These are phyloP conservation scores for Catagonus wagneri DNA, from an alignment of 2,113 vertebrate genomes.

Conservation along the genomic window DNA sequence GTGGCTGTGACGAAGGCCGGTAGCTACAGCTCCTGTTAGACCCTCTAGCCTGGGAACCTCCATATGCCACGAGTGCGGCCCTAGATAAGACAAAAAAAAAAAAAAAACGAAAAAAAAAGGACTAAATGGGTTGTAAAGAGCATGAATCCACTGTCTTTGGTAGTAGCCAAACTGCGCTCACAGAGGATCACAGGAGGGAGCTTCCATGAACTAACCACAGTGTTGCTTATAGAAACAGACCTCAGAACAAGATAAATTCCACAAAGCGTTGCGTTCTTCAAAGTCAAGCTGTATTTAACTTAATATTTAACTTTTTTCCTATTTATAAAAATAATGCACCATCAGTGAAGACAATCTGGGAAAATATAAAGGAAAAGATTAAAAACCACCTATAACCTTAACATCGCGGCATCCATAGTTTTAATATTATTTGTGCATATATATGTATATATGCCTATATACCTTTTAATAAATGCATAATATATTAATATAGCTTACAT, in stretches of 20 bases:
- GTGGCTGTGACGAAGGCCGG: no score
- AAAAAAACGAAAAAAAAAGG: no score
- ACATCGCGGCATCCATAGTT: background rate
- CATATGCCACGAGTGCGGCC: no score
- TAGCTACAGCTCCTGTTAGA: no score
- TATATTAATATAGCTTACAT: background rate
- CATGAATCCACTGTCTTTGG: background rate
- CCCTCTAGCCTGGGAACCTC: no score
- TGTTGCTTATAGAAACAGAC: background rate
- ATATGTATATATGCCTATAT: background rate
- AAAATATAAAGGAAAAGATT: constrained; percentile 24
- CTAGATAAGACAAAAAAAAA: no score
- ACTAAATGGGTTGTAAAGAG: background rate
- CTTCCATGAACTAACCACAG: background rate
- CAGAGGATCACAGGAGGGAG: background rate
- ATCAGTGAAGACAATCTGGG: background rate
- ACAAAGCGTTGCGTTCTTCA: background rate
- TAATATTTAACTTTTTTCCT: background rate
- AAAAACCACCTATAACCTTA: background rate
- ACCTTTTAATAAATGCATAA: background rate
- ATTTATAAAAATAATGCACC: background rate
- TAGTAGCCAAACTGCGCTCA: background rate
- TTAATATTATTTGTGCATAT: background rate
- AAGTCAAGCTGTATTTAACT: background rate
- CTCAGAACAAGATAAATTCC: background rate